phyloP scores from a whole-genome alignment of 1,140 invertebrate species.

The Dryas iulia region DNA sequence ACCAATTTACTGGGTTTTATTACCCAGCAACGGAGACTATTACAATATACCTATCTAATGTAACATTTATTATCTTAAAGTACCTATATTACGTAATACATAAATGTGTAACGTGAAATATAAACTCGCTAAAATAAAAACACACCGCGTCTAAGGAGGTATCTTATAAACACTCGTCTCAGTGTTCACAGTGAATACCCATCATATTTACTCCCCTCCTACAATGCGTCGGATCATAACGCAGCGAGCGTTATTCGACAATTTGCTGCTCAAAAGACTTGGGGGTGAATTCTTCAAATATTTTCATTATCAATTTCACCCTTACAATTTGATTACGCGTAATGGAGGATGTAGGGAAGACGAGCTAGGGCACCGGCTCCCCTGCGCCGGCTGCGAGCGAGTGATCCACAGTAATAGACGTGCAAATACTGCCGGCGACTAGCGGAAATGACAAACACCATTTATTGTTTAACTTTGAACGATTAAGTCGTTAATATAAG shows the following conservation, averaged over 20 bases:
- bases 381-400: background rate
- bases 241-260: slow-evolving; percentile 20
- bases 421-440: slow-evolving; percentile 22
- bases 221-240: slow-evolving; percentile 14
- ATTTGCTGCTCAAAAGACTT: slow-evolving; percentile 33
- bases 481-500: background rate
- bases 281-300: slow-evolving; percentile 38
- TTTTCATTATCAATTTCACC: slow-evolving; percentile 47
- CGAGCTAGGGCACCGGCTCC: slow-evolving; percentile 8
- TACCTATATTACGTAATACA: too few species aligned
- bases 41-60: too few species aligned
- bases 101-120: background rate
- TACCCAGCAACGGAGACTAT: too few species aligned
- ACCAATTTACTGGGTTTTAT: too few species aligned
- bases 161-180: slow-evolving; percentile 5
- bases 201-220: slow-evolving; percentile 13
- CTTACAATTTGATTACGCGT: slow-evolving; percentile 52
- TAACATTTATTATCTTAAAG: too few species aligned
- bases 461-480: background rate
- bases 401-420: slow-evolving; percentile 27
- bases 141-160: background rate
- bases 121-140: background rate
- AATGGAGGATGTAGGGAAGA: slow-evolving; percentile 27
- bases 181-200: background rate
- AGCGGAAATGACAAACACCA: background rate